A percentile compares a stretch with the other conserved stretches of the same genome.
Evolutionary conservation across 2,888 invertebrate genomes (phyloP).

Genomic region (Digitonthophagus gazella): DNA sequence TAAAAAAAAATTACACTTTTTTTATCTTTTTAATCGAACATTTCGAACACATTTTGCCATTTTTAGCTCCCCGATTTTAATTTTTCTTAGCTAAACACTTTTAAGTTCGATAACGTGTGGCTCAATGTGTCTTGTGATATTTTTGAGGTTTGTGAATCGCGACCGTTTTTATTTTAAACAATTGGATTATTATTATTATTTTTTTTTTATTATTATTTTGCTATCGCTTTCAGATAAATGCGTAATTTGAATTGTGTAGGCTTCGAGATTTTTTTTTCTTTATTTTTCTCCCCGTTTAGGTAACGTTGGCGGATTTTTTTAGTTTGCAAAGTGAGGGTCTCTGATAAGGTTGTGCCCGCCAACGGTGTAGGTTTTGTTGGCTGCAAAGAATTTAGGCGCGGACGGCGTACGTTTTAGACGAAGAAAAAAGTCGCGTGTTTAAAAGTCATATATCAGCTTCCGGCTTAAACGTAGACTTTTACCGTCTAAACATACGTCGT

Average conservation of each 20-base stretch:
- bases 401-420: background rate
- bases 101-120: constrained; percentile 38
- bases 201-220: constrained; percentile 20
- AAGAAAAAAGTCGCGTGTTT: background rate
- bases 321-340: constrained; percentile 17
- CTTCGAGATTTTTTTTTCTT: constrained; percentile 9
- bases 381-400: background rate
- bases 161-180: background rate
- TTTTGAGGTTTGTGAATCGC: constrained; percentile 51
- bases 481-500: background rate
- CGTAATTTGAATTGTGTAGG: constrained; percentile 21
- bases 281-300: background rate
- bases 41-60: constrained; percentile 47
- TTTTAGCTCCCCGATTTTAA: constrained; percentile 26
- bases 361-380: constrained; percentile 14
- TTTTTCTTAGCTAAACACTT: constrained; percentile 25
- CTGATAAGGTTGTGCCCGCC: constrained; percentile 29
- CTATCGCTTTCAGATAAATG: constrained; percentile 19
- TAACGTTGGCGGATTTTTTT: background rate
- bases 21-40: constrained; percentile 29
- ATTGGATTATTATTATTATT: constrained; percentile 7
- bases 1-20: no score
- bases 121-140: constrained; percentile 54
- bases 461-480: constrained; percentile 1
- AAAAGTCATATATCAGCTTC: background rate